Evolutionary conservation across 2,888 invertebrate species (phyloP), one percentile per base, ranked within the genome.

Genomic region (Epinotia nisella): DNA sequence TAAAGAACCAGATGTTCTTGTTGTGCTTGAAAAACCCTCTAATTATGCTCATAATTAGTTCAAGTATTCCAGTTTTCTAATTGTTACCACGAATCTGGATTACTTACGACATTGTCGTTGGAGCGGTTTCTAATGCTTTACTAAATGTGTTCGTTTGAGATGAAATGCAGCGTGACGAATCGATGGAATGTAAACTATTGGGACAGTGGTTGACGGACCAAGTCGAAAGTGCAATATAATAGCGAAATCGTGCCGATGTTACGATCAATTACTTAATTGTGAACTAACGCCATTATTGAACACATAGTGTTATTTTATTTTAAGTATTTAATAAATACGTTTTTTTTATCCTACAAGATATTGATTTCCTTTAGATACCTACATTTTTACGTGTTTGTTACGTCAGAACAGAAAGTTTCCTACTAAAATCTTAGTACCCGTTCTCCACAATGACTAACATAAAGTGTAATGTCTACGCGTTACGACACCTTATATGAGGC

Each of bases 221-320:
- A 51, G 68, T 58, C 62, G 68, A 73, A 73, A 73, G 68, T 68
- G 56, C 64, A 73, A 62, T 68, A 58, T 64, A 73, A 62, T 68
- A 58, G 62, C 62, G 24, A 73, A 73, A 51, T 68, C 58, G 39
- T 41, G 67, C 68, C 53, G 65, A 51, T 53, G 66, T 67, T 68
- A 62, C 62, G 62, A 66, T 53, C 61, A 10, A 65, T 55, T 55
- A 58, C 56, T 62, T 61, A 62, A 64, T 68, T 67, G 60, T 58
- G 10, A 51, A 61, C 41, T 49, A 24, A 9, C 59, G 60, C 51
- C 67, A 72, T 73, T 68, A 61, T 56, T 49, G 35, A 11, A 55
- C 24, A 62, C 19, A 45, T 59, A 61, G 17, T 3, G 60, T 58
- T 13, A 62, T 68, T 17, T 59, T 41, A 72, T 56, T 45, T 56